phyloP scores from a whole-genome alignment of 1,140 invertebrate genomes.

The Lordiphosa collinella region DNA sequence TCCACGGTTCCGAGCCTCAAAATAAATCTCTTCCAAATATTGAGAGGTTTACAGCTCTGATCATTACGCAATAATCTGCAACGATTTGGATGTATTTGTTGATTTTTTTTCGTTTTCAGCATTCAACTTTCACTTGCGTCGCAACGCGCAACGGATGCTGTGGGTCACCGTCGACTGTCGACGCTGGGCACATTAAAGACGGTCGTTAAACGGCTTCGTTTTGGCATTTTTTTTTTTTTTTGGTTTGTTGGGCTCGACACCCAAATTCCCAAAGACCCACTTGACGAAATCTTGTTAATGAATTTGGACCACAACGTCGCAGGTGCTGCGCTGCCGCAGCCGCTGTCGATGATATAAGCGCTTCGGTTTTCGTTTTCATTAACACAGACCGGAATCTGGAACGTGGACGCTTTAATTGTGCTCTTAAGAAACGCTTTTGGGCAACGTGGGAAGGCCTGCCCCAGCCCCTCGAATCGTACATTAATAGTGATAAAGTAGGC shows the following conservation, averaged over 20 bases:
- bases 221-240: slow-evolving; percentile 36
- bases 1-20: no score
- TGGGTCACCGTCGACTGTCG: slow-evolving; percentile 16
- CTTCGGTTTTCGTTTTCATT: slow-evolving; percentile 49
- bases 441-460: slow-evolving; percentile 40
- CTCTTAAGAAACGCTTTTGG: slow-evolving; percentile 4
- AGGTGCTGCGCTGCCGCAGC: slow-evolving; percentile 35
- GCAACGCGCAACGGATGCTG: slow-evolving; percentile 41
- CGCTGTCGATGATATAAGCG: slow-evolving; percentile 38
- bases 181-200: slow-evolving; percentile 18
- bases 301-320: slow-evolving; percentile 64
- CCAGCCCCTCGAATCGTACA: neutral
- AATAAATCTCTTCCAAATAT: no score
- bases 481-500: no score
- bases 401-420: slow-evolving; percentile 23
- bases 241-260: slow-evolving; percentile 21
- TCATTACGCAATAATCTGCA: neutral
- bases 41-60: no score
- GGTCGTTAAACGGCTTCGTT: slow-evolving; percentile 60
- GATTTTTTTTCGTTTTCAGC: slow-evolving; percentile 34
- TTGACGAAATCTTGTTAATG: slow-evolving; percentile 74
- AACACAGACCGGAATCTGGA: slow-evolving; percentile 56
- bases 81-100: slow-evolving; percentile 39
- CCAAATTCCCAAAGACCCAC: slow-evolving; percentile 53
- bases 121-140: slow-evolving; percentile 67